Evolutionary conservation across 2,113 vertebrate genomes (phyloP).

Genomic region (Proterorhinus semilunaris): DNA sequence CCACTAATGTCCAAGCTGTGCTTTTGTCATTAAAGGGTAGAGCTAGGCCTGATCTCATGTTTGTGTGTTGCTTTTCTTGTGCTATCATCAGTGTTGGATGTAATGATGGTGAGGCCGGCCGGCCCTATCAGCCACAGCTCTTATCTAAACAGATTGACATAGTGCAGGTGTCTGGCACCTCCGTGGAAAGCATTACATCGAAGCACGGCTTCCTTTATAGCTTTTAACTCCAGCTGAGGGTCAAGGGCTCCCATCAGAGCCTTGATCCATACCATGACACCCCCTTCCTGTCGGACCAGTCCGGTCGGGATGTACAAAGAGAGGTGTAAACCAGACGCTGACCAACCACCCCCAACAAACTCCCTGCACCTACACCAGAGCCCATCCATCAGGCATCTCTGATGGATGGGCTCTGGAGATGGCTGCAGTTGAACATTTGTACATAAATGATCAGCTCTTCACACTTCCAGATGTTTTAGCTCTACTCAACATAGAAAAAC

Average conservation of each 20-base stretch:
- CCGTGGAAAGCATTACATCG: conserved; percentile 78
- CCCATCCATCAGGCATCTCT: conserved; percentile 54
- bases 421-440: conserved; percentile 66
- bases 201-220: conserved; percentile 82
- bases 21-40: conserved; percentile 68
- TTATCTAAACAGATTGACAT: conserved; percentile 83
- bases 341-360: conserved; percentile 64
- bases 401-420: conserved; percentile 63
- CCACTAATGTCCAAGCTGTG: conserved; percentile 69
- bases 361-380: conserved; percentile 66
- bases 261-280: conserved; percentile 77
- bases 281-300: conserved; percentile 32
- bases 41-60: conserved; percentile 70
- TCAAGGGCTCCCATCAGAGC: conserved; percentile 77
- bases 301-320: conserved; percentile 23
- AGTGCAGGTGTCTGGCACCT: conserved; percentile 87
- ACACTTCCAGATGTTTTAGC: conserved; percentile 32
- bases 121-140: conserved; percentile 69
- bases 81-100: conserved; percentile 72
- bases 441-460: conserved; percentile 61
- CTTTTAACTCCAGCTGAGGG: conserved; percentile 71
- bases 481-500: neutral
- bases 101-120: conserved; percentile 71
- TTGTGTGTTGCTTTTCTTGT: conserved; percentile 68
- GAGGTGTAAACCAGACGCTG: conserved; percentile 61